Conservation (phyloP, 2,888 invertebrate species). For the Panzeria rudis region DNA sequence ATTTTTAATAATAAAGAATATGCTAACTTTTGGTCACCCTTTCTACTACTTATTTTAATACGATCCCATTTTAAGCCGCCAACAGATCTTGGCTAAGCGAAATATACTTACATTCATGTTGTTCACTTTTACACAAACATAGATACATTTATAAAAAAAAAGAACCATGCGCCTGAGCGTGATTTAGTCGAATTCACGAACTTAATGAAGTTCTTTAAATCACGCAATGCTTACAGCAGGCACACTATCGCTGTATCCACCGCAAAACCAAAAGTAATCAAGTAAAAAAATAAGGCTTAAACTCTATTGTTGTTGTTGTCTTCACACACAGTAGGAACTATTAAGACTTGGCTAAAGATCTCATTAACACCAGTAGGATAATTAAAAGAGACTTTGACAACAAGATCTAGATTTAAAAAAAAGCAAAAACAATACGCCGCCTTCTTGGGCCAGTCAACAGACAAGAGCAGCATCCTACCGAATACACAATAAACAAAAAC, state of each 20-base stretch:
- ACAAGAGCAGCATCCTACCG: slow-evolving; percentile 1
- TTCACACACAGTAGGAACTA: slow-evolving; percentile 72
- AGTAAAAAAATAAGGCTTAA: slow-evolving; percentile 24
- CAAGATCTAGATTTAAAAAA: slow-evolving; percentile 78
- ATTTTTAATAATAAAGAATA: slow-evolving; percentile 2
- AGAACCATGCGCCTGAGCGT: slow-evolving; percentile 80
- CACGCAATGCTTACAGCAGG: slow-evolving; percentile 83
- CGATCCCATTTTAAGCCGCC: slow-evolving; percentile 58
- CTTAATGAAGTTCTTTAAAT: slow-evolving; percentile 84
- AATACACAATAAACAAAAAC: slow-evolving; percentile 2
- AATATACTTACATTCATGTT: slow-evolving; percentile 11
- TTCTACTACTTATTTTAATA: slow-evolving; percentile 57
- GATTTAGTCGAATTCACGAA: slow-evolving; percentile 84
- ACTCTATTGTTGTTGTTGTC: slow-evolving; percentile 17
- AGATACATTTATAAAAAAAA: not conserved
- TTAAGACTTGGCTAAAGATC: slow-evolving; percentile 77
- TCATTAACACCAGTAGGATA: slow-evolving; percentile 83
- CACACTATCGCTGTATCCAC: slow-evolving; percentile 77
- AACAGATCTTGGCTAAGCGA: slow-evolving; percentile 52
- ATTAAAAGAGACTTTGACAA: slow-evolving; percentile 81
- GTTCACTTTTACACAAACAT: not conserved
- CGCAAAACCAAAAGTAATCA: slow-evolving; percentile 12
- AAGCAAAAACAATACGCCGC: slow-evolving; percentile 44
- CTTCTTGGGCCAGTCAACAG: slow-evolving; percentile 19
- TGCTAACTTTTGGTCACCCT: slow-evolving; percentile 20